Percentiles rank a stretch among this genome's conserved stretches.
phyloP scores from a whole-genome alignment of 2,888 invertebrate species.

The Agelastica alni region DNA sequence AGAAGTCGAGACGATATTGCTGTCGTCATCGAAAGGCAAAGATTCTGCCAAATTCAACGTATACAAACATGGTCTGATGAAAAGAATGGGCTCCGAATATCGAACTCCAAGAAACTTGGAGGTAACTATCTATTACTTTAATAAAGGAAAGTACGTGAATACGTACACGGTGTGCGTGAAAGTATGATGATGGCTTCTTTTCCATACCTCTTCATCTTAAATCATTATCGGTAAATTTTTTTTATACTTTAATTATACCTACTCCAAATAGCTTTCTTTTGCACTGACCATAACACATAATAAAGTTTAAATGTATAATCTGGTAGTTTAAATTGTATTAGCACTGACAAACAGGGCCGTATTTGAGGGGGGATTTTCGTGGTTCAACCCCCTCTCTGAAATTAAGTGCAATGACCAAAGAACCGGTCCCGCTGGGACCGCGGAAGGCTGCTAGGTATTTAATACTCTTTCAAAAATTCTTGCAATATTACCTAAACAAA shows the following conservation, averaged over 20 bases:
- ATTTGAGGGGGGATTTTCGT: no score
- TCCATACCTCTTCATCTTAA: slow-evolving; percentile 19
- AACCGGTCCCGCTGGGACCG: no score
- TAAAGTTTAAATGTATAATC: no score
- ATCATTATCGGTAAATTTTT: slow-evolving; percentile 39
- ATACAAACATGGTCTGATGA: slow-evolving; percentile 45
- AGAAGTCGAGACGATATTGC: slow-evolving; percentile 44
- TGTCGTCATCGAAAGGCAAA: slow-evolving; percentile 42
- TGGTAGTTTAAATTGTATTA: no score
- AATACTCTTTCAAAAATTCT: no score
- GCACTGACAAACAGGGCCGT: no score
- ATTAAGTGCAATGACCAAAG: no score
- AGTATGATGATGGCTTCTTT: slow-evolving; percentile 31
- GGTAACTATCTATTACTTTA: slow-evolving; percentile 57
- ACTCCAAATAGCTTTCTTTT: no score
- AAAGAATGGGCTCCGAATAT: slow-evolving; percentile 49
- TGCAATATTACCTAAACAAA: no score
- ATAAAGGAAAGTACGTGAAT: slow-evolving; percentile 52
- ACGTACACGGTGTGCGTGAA: slow-evolving; percentile 47
- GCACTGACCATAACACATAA: no score
- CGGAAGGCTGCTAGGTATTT: no score
- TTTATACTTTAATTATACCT: neutral
- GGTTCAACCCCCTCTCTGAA: no score
- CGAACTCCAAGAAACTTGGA: slow-evolving; percentile 55
- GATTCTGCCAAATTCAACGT: slow-evolving; percentile 43